Evolutionary conservation across 2,888 invertebrate species (phyloP).

Genomic region (Epistrophe eligans): DNA sequence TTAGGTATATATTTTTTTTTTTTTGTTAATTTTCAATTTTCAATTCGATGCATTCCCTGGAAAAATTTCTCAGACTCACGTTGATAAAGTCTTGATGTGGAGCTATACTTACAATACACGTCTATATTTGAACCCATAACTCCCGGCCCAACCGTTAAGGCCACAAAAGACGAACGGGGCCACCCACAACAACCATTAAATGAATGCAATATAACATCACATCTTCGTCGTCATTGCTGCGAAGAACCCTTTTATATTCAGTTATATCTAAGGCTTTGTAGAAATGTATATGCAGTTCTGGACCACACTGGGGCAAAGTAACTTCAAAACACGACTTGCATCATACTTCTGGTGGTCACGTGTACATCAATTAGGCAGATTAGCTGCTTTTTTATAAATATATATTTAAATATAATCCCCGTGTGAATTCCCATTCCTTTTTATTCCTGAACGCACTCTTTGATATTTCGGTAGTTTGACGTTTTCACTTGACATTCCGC

Average conservation of each 20-base stretch:
- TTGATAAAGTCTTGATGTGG: slow-evolving; percentile 40
- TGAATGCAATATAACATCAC: slow-evolving; percentile 38
- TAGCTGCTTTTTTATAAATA: too few relatives aligned
- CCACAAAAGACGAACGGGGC: slow-evolving; percentile 55
- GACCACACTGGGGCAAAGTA: background rate
- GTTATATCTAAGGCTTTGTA: slow-evolving; percentile 41
- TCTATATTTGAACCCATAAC: slow-evolving; percentile 53
- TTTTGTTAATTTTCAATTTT: background rate
- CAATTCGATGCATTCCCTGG: slow-evolving; percentile 48
- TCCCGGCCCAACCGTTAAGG: slow-evolving; percentile 22
- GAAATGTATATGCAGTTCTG: slow-evolving; percentile 1
- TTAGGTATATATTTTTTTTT: too few relatives aligned
- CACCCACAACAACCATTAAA: slow-evolving; percentile 30
- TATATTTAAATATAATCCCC: too few relatives aligned
- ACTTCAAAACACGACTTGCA: background rate
- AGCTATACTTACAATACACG: slow-evolving; percentile 4
- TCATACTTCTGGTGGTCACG: too few relatives aligned
- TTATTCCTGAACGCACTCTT: too few relatives aligned
- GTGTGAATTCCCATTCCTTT: too few relatives aligned
- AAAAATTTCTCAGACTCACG: slow-evolving; percentile 37
- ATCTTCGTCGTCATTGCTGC: slow-evolving; percentile 23
- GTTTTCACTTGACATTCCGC: too few relatives aligned
- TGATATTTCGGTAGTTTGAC: too few relatives aligned
- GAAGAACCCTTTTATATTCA: slow-evolving; percentile 47
- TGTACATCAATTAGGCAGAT: too few relatives aligned